phyloP scores from a whole-genome alignment of 2,888 invertebrate species.

The Euphydryas editha region DNA sequence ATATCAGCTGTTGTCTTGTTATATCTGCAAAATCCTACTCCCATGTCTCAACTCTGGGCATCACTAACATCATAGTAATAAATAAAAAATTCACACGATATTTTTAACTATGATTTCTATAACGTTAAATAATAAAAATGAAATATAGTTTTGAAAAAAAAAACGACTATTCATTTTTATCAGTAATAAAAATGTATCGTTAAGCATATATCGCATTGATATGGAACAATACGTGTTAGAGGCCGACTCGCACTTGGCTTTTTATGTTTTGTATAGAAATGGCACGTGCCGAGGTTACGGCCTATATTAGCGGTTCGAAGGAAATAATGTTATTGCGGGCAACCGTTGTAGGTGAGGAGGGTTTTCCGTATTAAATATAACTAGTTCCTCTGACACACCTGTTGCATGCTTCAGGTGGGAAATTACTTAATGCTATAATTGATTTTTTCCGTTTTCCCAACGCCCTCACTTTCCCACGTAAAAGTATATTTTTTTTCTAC shows the following conservation, averaged over 20 bases:
- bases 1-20: conserved; percentile 99
- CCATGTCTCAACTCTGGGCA: conserved; percentile 98
- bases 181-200: too few relatives aligned
- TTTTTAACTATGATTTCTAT: too few relatives aligned
- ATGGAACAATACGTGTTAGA: background rate
- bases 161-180: too few relatives aligned
- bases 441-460: too few relatives aligned
- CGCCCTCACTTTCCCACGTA: background rate
- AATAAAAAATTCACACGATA: too few relatives aligned
- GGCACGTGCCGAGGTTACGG: conserved; percentile 4
- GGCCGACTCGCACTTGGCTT: background rate
- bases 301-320: conserved; percentile 13
- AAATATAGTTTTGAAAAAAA: too few relatives aligned
- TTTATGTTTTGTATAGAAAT: background rate
- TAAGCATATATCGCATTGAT: background rate
- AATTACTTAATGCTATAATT: too few relatives aligned
- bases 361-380: background rate
- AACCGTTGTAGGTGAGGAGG: background rate
- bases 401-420: background rate
- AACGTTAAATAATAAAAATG: too few relatives aligned
- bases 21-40: conserved; percentile 98
- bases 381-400: background rate
- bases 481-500: background rate
- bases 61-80: conserved; percentile 59
- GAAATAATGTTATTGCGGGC: conserved; percentile 15